Base-by-base conservation (phyloP, 2,113 vertebrate genomes). In the Hippolais icterina region DNA sequence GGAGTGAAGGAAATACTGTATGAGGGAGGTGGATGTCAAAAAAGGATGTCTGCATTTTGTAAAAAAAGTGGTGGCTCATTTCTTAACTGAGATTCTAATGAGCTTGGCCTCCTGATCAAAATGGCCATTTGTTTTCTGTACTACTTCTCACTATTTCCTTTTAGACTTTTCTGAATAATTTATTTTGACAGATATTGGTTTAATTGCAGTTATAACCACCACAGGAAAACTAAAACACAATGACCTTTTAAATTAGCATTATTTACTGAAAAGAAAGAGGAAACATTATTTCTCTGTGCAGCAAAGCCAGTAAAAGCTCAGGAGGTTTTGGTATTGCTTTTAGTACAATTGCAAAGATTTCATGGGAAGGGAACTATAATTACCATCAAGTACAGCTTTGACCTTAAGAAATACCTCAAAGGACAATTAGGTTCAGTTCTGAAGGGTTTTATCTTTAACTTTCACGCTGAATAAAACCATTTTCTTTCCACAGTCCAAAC, bases 351-450 rank as follows among this genome's bases (percentile, higher is more conserved):
- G 83, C 53, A 87, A 92, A 85, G 72, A 82, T 95, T 92, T 82
- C 24, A 49, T 41, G 75, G 47, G 79, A 88, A 76, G 77, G n/a
- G 16, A 68, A 83, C 33, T 79, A 63, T 91, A 88, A 66, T 88
- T 78, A 84, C 72, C 69, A 83, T 68, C 75, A 74, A 59, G 63
- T 59, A 64, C 35, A 90, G 90, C 59, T 88, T 83, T 90, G 93
- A 95, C 95, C 94, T 98, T 91, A 91, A 94, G 75, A 83, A 84
- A 75, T 90, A 94, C 50, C 90, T 94, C 89, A 88, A 91, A 97
- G 72, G 81, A 93, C 47, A 86, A 95, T 96, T 90, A 95, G 71
- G 94, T 91, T 91, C 82, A 97, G 91, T 79, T 84, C 71, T 89
- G 76, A 77, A 74, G 61, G 52, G 24, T 63, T 96, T 96, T 86